A percentile compares a stretch with the other conserved stretches of the same genome.
Conservation (phyloP, 2,797 vertebrate genomes). For the Ctenosaura bakeri region DNA sequence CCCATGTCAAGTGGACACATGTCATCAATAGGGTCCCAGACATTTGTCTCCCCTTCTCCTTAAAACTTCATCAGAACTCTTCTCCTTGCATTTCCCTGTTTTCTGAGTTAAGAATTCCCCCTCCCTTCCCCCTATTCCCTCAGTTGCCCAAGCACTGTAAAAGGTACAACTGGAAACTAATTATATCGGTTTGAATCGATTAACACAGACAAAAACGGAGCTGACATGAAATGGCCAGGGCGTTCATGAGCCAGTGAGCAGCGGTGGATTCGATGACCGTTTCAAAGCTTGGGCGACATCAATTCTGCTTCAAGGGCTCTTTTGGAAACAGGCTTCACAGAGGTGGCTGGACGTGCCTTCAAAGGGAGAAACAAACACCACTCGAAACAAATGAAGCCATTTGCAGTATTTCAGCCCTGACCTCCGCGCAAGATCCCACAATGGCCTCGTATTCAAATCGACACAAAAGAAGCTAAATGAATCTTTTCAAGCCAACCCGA, state of each 20-base stretch:
- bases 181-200: constrained; percentile 37
- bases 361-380: not conserved
- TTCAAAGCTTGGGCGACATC: constrained; percentile 35
- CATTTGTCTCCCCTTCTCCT: not conserved
- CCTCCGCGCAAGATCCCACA: not conserved
- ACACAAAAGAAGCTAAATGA: not conserved
- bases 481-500: not conserved
- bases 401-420: constrained; percentile 19
- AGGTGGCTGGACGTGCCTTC: not conserved
- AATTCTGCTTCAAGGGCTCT: constrained; percentile 40
- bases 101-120: not conserved
- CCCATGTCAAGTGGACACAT: too few species aligned
- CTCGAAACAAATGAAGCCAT: not conserved
- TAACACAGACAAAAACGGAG: constrained; percentile 39
- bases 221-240: constrained; percentile 29
- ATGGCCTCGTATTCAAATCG: not conserved
- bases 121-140: not conserved
- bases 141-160: constrained; percentile 22
- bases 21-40: too few species aligned
- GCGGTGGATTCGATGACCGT: constrained; percentile 32
- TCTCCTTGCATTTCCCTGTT: not conserved
- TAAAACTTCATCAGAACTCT: not conserved
- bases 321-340: constrained; percentile 35
- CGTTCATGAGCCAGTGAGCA: constrained; percentile 49
- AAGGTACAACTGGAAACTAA: constrained; percentile 45